Base-by-base conservation (phyloP, 2,888 invertebrate species). In the Metalampra italica region DNA sequence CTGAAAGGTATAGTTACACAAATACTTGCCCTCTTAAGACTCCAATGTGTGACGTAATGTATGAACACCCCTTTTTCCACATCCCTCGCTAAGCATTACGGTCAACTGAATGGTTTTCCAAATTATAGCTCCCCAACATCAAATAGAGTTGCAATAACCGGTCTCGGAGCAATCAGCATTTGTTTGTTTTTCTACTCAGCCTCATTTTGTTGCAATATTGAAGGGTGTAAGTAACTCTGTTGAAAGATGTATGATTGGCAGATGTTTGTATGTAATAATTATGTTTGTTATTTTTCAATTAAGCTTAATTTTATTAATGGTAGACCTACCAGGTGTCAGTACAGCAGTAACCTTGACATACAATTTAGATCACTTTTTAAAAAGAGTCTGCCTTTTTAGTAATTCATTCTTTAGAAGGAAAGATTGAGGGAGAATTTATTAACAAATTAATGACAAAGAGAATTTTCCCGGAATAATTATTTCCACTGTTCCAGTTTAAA, bases 171-270 rank as follows among this genome's bases (percentile, higher is more conserved):
- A 86, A 87, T 86, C 82, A 86, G 75, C 62, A 59, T 57, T 60
- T 84, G 82, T 86, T 87, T 87, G 85, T 86, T 83, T 87, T 82
- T 81, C 71, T 70, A 71, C 75, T 80, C 67, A 75, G 65, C 65
- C 64, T 81, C 78, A 85, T 83, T 78, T 74, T 54, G 53, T 54
- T 48, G 64, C 60, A 74, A 22, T 5, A 22, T 66, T 68, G 69
- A 66, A 75, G 72, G 62, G 57, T 53, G 64, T 73, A 57, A 51
- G 13, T 37, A 14, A 22, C 55, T 54, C 51, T 50, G 49, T 49
- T 63, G 61, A 66, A 65, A 22, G 22, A 68, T 64, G 62, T 63
- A 72, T 75, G 68, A 74, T 73, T 66, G 71, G 76, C 82, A 82
- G 83, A 78, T 83, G 82, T 76, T 68, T 52, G 48, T 54, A 46